A percentile compares a stretch with the other conserved stretches of the same genome.
Evolutionary conservation across 2,888 invertebrate species (phyloP).

Genomic region (Limenitis camilla): DNA sequence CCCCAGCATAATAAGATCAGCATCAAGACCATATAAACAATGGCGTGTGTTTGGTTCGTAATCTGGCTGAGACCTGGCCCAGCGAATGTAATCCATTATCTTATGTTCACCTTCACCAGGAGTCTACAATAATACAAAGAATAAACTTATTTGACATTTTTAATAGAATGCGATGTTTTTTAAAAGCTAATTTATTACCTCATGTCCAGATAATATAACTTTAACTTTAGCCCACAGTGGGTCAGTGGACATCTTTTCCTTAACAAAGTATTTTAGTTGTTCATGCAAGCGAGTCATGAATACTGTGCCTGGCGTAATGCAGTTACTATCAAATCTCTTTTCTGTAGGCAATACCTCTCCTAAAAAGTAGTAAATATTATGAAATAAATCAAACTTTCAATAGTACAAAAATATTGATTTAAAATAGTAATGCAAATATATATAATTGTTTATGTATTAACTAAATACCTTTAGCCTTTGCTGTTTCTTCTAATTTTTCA

Average conservation of each 20-base stretch:
- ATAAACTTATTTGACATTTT: not conserved
- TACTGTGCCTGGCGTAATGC: constrained; percentile 96
- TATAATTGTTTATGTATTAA: not conserved
- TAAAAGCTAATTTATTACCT: constrained; percentile 70
- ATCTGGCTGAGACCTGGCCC: constrained; percentile 85
- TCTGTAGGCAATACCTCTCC: constrained; percentile 85
- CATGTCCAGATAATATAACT: constrained; percentile 93
- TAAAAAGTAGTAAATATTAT: constrained; percentile 19
- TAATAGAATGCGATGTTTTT: no score
- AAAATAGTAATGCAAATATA: not conserved
- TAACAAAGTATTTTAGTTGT: constrained; percentile 90
- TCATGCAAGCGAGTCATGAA: constrained; percentile 94
- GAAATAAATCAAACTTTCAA: not conserved
- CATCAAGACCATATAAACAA: constrained; percentile 97
- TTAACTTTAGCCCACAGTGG: constrained; percentile 90
- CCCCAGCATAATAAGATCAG: constrained; percentile 97
- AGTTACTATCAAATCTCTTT: constrained; percentile 95
- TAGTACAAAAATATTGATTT: not conserved
- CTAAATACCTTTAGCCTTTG: constrained; percentile 76
- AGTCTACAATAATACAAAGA: constrained; percentile 68
- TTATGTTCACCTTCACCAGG: constrained; percentile 99
- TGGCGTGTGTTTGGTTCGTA: constrained; percentile 95
- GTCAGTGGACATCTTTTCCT: constrained; percentile 88
- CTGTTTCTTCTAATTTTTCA: constrained; percentile 82
- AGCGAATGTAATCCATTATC: constrained; percentile 98